These are phyloP conservation scores for Plebejus melissa DNA, from an alignment of 2,888 invertebrate genomes.

Conservation along the genomic window DNA sequence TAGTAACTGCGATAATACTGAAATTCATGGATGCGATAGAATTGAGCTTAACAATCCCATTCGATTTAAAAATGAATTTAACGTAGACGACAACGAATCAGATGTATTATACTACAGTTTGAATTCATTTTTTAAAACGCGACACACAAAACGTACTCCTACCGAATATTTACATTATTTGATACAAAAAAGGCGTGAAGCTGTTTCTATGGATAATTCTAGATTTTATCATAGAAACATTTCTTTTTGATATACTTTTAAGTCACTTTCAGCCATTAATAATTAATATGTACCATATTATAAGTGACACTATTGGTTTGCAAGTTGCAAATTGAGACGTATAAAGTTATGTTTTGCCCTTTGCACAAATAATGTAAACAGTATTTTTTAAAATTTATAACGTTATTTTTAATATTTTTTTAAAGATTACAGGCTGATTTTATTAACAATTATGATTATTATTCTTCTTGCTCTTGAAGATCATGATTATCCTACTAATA, in stretches of 20 bases:
- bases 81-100: background rate
- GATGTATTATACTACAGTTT: background rate
- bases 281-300: too few relatives aligned
- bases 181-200: constrained; percentile 74
- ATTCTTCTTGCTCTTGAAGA: too few relatives aligned
- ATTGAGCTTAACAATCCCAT: background rate
- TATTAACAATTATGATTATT: too few relatives aligned
- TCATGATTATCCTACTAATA: too few relatives aligned
- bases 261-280: too few relatives aligned
- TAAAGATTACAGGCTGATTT: too few relatives aligned
- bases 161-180: constrained; percentile 80
- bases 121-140: background rate
- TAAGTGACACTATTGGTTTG: too few relatives aligned
- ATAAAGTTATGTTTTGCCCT: too few relatives aligned
- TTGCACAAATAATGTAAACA: too few relatives aligned
- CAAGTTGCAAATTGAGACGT: too few relatives aligned
- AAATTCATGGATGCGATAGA: background rate
- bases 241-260: constrained; percentile 15
- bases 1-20: background rate
- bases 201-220: constrained; percentile 58
- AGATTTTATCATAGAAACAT: constrained; percentile 20
- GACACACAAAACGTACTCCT: constrained; percentile 49
- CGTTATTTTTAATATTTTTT: too few relatives aligned
- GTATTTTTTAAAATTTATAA: too few relatives aligned
- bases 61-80: background rate